Evolutionary conservation across 2,113 vertebrate genomes (phyloP).

Genomic region (Formicarius rufipectus): DNA sequence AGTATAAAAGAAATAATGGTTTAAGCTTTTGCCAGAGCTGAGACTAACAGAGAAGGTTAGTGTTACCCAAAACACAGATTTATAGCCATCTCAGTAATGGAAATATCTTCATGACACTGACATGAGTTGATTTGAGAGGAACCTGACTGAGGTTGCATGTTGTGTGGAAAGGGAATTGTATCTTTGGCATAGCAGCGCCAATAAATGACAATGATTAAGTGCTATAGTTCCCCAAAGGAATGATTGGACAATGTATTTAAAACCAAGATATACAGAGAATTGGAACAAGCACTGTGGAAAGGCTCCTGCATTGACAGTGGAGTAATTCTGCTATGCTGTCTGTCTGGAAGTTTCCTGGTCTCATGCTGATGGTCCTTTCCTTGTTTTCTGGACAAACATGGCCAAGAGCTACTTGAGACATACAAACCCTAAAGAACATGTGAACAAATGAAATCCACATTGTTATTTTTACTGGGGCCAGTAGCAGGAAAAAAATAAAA

Average conservation of each 20-base stretch:
- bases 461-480: background rate
- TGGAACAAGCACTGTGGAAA: background rate
- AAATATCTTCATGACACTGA: background rate
- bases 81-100: background rate
- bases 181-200: background rate
- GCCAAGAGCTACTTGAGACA: background rate
- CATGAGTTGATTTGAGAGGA: background rate
- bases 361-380: background rate
- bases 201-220: background rate
- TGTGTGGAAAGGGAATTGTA: background rate
- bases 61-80: background rate
- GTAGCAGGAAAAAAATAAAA: background rate
- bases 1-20: background rate
- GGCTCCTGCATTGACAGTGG: background rate
- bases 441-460: background rate
- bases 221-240: background rate
- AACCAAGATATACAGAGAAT: background rate
- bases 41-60: background rate
- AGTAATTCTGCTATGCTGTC: background rate
- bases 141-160: background rate
- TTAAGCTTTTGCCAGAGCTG: background rate
- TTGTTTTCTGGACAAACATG: background rate
- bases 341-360: background rate
- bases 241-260: background rate
- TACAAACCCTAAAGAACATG: background rate